Base-by-base conservation (phyloP, 2,113 vertebrate species). In the Rhinopithecus roxellana region DNA sequence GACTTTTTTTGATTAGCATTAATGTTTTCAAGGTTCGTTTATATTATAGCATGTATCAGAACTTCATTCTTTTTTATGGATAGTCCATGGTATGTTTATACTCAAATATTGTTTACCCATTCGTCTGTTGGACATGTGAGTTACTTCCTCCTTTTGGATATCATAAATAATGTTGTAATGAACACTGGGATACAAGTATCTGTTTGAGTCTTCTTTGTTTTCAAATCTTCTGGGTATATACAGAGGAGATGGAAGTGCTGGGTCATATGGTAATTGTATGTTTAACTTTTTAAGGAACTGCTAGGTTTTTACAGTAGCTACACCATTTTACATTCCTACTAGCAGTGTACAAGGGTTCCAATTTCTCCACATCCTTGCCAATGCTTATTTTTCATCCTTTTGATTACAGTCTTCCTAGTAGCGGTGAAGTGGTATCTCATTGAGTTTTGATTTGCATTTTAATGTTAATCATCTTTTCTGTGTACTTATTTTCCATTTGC, bases 391-490 rank as follows among this genome's bases (percentile, higher is more conserved):
- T 89, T 74, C 81, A 30, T 83, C 30, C 74, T 92, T 85, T 22
- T 64, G 48, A 79, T 87, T 57, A 61, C 0, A 81, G 13, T 40
- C 52, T 25, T 40, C 10, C 22, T 23, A 32, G n/a, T 16, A 74
- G 45, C 40, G 59, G 11, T 83, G 27, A 88, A 48, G 48, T 20
- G 30, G 48, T 35, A 75, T n/a, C 27, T 94, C 70, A 61, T 1
- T 48, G 82, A 78, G 78, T 61, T 84, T 75, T 30, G n/a, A 95
- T 32, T 70, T 77, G 78, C 17, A 85, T 81, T 80, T 94, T 92
- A 78, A n/a, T 3, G 20, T 0, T 13, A 22, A 89, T 27, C 18
- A 43, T 75, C 45, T 84, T 72, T 61, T 79, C 45, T 22, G 75
- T 17, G 43, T 79, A 50, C 64, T 93, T 61, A 67, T 38, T 85